Evolutionary conservation across 2,888 invertebrate genomes (phyloP).

Genomic region (Deilephila elpenor): DNA sequence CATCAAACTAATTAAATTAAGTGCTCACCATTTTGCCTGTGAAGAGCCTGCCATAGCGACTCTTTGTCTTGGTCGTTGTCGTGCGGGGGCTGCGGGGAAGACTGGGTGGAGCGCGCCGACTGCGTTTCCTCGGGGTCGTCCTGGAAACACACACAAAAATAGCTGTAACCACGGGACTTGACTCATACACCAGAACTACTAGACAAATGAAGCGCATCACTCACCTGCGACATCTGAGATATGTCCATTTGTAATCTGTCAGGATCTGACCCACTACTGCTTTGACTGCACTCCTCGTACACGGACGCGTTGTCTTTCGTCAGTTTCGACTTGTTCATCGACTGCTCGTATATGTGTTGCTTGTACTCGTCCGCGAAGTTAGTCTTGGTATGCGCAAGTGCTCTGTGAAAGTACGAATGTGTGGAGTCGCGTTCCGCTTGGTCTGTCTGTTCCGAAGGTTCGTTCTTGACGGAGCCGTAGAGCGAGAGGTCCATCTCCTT

Average conservation of each 20-base stretch:
- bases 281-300: constrained; percentile 86
- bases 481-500: constrained; percentile 82
- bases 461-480: constrained; percentile 73
- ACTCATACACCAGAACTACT: background rate
- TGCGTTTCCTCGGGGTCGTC: constrained; percentile 82
- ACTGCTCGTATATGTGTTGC: constrained; percentile 66
- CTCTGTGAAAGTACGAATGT: constrained; percentile 59
- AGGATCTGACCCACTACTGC: constrained; percentile 90
- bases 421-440: constrained; percentile 56
- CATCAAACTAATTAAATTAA: constrained; percentile 12
- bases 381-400: constrained; percentile 57
- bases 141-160: constrained; percentile 50
- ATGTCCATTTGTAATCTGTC: constrained; percentile 90
- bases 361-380: constrained; percentile 73
- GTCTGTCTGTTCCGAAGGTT: constrained; percentile 63
- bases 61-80: constrained; percentile 82
- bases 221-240: constrained; percentile 81
- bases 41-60: constrained; percentile 83
- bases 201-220: constrained; percentile 23
- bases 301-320: constrained; percentile 79
- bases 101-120: constrained; percentile 77
- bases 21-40: constrained; percentile 81
- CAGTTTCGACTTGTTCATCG: constrained; percentile 60
- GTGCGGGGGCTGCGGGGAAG: constrained; percentile 72
- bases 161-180: constrained; percentile 23